Evolutionary conservation across 1,140 invertebrate species (phyloP), one percentile per base, ranked within the genome.

Genomic region (Notospermus geniculatus): DNA sequence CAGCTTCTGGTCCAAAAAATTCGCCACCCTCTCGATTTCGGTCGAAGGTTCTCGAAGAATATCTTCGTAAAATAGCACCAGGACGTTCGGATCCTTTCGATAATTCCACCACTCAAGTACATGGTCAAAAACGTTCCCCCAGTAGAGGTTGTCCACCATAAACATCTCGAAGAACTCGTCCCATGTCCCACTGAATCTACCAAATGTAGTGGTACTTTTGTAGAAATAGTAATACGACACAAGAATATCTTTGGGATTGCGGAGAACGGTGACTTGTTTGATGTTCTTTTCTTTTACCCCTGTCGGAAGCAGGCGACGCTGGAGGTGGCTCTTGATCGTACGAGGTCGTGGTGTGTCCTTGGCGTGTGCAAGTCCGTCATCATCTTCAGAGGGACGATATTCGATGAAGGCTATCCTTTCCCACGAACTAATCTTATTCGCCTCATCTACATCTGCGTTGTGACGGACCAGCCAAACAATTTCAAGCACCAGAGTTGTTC

Each of bases 21-120:
- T 29, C 19, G 79, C 79, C 57, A 86, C 77, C 59, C 73, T 68
- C 62, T 50, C 56, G 22, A 80, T 62, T 41, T 67, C 67, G 29
- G 27, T 17, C 19, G 61, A 52, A 1, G 71, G 64, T 46, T 78
- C 57, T 69, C 71, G 54, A 23, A 57, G 29, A 65, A 78, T 67
- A 54, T 93, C 90, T 82, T 94, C 91, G 71, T 91, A 95, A 65
- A 87, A 91, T 27, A 93, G 75, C 66, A 94, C 89, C 0, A 92
- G 78, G 2, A 93, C 79, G 67, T 93, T 92, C 0, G 87, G 84
- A 50, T 91, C 85, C 59, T 90, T 65, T 59, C 87, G 84, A 17
- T 83, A 81, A 22, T 88, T 83, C 90, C 91, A 93, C 71, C 76
- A 77, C 25, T 69, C 63, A 39, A 61, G 54, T 17, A 73, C 76